Evolutionary conservation across 53 echinoderm and acorn worm species (phyloP), one percentile per base, ranked within the genome.

Genomic region (Mesocentrotus franciscanus): DNA sequence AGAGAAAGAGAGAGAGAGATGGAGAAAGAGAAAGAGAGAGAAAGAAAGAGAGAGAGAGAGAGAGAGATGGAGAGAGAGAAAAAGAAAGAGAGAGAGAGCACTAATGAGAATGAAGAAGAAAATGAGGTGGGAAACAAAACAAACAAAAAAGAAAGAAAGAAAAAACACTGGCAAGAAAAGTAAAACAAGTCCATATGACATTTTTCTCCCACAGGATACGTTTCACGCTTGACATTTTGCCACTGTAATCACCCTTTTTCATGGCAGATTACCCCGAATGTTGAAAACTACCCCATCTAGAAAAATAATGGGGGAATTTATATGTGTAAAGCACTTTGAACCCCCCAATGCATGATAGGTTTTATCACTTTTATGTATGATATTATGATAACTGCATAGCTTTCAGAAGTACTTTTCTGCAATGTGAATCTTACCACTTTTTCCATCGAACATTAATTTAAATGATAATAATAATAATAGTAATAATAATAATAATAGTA

Each of bases 181-280:
- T 32, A 74, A 32, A 30, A 30, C 74, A 0, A 81, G 42, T 39
- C 39, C 36, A 81, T 42, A 81, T 79, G 81, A 36, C 81, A 81
- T 42, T 81, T 10, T 81, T 81, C 33, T 42, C 81, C 81, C 42
- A 39, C 42, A 20, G 49, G 81, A 20, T 39, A 81, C 20, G 18
- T 81, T 42, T 81, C 18, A 81, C 42, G 81, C 81, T 42, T 81
- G 81, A 81, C 81, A 81, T 81, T 81, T 81, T 18, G 22, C 1
- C 42, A 20, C 34, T 36, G 42, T 16, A 81, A 81, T 81, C 42
- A 42, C 81, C 81, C 9, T 81, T 81, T 81, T 39, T 81, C 11
- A 20, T 1, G 39, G 81, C 36, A 81, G 20, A 42, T 81, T 39
- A 42, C 42, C 36, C 22, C 4, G 30, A 36, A 81, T 81, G 81